phyloP scores from a whole-genome alignment of 2,797 vertebrate species.

The Sciaenops ocellatus region DNA sequence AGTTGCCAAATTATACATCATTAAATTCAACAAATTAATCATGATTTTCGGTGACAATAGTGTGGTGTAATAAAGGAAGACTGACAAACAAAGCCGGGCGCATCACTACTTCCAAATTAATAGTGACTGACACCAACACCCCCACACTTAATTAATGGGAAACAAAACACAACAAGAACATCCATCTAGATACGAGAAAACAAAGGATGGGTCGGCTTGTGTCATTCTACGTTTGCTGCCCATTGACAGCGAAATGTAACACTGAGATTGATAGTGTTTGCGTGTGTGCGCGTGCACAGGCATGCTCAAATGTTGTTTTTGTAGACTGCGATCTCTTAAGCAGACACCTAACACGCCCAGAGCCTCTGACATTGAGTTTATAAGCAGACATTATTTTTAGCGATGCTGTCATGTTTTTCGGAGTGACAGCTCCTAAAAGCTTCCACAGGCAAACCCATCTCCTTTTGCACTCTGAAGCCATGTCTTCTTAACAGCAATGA shows the following conservation, averaged over 20 bases:
- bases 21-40: conserved; percentile 83
- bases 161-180: conserved; percentile 81
- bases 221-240: conserved; percentile 71
- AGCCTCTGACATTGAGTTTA: conserved; percentile 79
- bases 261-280: conserved; percentile 70
- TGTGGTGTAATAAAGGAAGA: conserved; percentile 77
- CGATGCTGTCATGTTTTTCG: conserved; percentile 79
- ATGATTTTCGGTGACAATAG: conserved; percentile 79
- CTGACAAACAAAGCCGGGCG: conserved; percentile 75
- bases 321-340: conserved; percentile 73
- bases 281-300: conserved; percentile 24
- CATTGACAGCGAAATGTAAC: conserved; percentile 76
- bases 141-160: conserved; percentile 80
- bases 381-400: conserved; percentile 84
- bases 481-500: conserved; percentile 75
- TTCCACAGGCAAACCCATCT: conserved; percentile 74
- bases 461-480: conserved; percentile 75
- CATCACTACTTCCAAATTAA: conserved; percentile 79
- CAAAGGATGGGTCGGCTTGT: conserved; percentile 73
- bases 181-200: conserved; percentile 76
- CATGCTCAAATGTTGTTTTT: conserved; percentile 67
- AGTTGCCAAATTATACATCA: conserved; percentile 74
- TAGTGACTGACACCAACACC: conserved; percentile 80
- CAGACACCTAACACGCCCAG: conserved; percentile 80
- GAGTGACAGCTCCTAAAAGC: conserved; percentile 82